Evolutionary conservation across 2,113 vertebrate genomes (phyloP), one percentile per base, ranked within the genome.

Genomic region (Thamnaconus septentrionalis): DNA sequence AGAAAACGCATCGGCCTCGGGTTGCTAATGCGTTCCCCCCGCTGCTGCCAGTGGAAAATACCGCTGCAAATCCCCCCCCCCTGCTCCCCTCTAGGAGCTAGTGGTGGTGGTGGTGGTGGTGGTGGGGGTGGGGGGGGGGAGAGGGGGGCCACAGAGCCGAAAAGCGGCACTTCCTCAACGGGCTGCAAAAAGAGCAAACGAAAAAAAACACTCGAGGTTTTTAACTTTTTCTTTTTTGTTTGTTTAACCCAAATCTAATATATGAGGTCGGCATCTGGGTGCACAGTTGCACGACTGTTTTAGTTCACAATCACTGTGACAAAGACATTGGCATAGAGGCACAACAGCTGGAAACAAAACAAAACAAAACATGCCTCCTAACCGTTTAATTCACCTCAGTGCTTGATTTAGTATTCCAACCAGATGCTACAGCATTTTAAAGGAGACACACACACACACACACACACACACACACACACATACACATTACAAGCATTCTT

Each of bases 11-110:
- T 31, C 18, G 66, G 53, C 59, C 58, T 71, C 69, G 60, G 53
- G 39, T 61, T 53, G 60, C 60, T 60, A 43, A 71, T 50, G 52
- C 57, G 56, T 52, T 18, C n/a, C 54, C 10, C 46, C 11, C 61
- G 56, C 66, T 42, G 57, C 40, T 54, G 65, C 69, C 72, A 79
- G 79, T 69, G 78, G 78, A 87, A 89, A 85, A 85, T 82, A 82
- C 76, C 80, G 49, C 64, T 47, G 60, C 62, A 83, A 76, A 83
- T 80, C 78, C 62, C 43, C 72, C 58, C n/a, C 53, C 46, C n/a
- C n/a, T n/a, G n/a, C n/a, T n/a, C n/a, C n/a, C n/a, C n/a, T n/a
- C n/a, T n/a, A n/a, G n/a, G n/a, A n/a, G n/a, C n/a, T n/a, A n/a
- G n/a, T n/a, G n/a, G n/a, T n/a, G n/a, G n/a, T n/a, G n/a, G n/a